phyloP scores from a whole-genome alignment of 2,113 vertebrate genomes.

The Bothrops jararaca region DNA sequence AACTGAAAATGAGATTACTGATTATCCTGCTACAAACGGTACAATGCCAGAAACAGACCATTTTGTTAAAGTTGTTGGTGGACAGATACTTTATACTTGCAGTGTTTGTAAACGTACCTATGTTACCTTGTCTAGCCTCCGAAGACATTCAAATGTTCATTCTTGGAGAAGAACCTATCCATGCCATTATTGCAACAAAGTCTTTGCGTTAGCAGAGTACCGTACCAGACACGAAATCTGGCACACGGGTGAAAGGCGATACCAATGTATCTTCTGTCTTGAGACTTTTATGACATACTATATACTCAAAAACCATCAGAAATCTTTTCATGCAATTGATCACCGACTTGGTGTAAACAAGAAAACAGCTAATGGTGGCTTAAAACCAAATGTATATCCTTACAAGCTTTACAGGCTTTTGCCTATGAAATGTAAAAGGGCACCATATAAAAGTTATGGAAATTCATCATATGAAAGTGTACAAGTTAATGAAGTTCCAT shows the following conservation, averaged over 20 bases:
- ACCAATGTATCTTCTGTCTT: conserved; percentile 97
- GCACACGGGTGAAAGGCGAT: conserved; percentile 96
- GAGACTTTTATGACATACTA: conserved; percentile 99
- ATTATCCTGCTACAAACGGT: conserved; percentile 56
- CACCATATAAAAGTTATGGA: conserved; percentile 86
- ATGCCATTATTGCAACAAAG: conserved; percentile 97
- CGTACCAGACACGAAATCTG: conserved; percentile 97
- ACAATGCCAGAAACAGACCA: conserved; percentile 75
- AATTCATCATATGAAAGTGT: conserved; percentile 78
- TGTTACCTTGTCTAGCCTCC: conserved; percentile 92
- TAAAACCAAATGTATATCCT: conserved; percentile 90
- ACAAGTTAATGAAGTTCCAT: conserved; percentile 61
- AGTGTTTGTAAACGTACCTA: conserved; percentile 92
- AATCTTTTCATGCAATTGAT: conserved; percentile 95
- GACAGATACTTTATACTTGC: conserved; percentile 88
- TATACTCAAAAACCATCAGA: conserved; percentile 97
- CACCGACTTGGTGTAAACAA: conserved; percentile 88
- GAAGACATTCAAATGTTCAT: conserved; percentile 94
- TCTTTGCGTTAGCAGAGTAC: conserved; percentile 96
- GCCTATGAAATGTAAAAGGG: conserved; percentile 92
- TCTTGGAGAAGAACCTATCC: conserved; percentile 96
- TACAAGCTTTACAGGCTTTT: conserved; percentile 95
- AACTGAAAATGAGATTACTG: conserved; percentile 63
- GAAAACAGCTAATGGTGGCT: conserved; percentile 86
- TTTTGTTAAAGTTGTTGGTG: conserved; percentile 75